These are phyloP conservation scores for Mythimna ferrago DNA, from an alignment of 2,888 invertebrate species.

Conservation along the genomic window DNA sequence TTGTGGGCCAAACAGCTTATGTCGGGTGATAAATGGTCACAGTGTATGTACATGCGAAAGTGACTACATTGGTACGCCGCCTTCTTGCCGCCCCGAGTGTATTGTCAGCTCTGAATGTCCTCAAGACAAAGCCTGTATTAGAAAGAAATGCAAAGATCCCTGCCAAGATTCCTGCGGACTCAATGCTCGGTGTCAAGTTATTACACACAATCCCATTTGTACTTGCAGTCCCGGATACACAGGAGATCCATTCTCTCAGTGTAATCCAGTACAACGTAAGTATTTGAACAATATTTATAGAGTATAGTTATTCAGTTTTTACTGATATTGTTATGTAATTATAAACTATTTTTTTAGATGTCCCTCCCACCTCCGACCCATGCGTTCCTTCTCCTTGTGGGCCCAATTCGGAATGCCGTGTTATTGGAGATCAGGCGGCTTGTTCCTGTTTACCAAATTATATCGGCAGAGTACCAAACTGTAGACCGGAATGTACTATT, in stretches of 20 bases:
- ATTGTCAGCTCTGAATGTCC: conserved; percentile 96
- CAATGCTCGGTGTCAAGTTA: conserved; percentile 95
- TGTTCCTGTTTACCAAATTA: conserved; percentile 95
- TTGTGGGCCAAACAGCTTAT: conserved; percentile 96
- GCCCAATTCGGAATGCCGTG: conserved; percentile 95
- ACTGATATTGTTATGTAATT: no score
- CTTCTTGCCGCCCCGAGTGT: conserved; percentile 95
- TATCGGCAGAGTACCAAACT: conserved; percentile 96
- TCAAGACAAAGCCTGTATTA: conserved; percentile 95
- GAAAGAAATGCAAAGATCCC: conserved; percentile 95
- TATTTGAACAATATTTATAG: conserved; percentile 1
- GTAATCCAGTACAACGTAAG: conserved; percentile 92
- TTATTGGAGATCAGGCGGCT: conserved; percentile 95
- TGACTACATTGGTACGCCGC: conserved; percentile 94
- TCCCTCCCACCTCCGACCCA: conserved; percentile 89
- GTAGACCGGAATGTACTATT: conserved; percentile 95
- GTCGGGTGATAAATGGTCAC: conserved; percentile 94
- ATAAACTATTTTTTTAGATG: conserved; percentile 61
- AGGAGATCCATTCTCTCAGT: conserved; percentile 95
- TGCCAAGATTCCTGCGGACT: conserved; percentile 95
- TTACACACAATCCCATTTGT: conserved; percentile 97
- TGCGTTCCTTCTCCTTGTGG: conserved; percentile 96
- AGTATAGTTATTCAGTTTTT: background rate
- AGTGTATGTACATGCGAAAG: conserved; percentile 95
- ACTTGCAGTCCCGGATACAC: conserved; percentile 94